Percentiles rank a stretch among this genome's conserved stretches.
Conservation (phyloP, 2,113 vertebrate genomes). For the Mellivora capensis region DNA sequence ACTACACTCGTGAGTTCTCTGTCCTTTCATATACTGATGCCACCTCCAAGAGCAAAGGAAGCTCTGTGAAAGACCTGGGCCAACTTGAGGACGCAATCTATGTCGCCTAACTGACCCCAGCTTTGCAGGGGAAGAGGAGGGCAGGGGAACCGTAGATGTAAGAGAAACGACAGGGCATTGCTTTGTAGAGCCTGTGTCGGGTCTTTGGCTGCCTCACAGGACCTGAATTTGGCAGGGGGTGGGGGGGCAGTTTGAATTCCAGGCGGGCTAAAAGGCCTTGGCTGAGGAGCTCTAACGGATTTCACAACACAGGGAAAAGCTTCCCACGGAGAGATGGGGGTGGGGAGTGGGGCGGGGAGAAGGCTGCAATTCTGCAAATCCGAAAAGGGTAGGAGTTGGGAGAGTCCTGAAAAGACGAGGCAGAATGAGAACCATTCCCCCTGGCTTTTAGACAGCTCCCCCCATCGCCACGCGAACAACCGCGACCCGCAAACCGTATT, state of each 20-base stretch:
- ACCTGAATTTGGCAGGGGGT: conserved; percentile 43
- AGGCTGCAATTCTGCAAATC: background rate
- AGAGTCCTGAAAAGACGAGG: background rate
- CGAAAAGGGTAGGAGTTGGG: background rate
- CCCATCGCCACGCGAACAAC: background rate
- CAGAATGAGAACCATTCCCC: background rate
- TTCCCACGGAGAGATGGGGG: background rate
- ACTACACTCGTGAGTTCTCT: background rate
- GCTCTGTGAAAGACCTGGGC: background rate
- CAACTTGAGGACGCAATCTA: background rate
- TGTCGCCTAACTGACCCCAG: background rate
- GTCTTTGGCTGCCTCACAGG: conserved; percentile 35
- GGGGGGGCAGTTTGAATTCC: conserved; percentile 54
- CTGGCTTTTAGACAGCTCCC: background rate
- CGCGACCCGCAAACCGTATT: rapidly evolving
- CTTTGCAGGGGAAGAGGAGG: background rate
- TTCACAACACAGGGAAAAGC: conserved; percentile 58
- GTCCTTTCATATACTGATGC: background rate
- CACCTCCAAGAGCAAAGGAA: background rate
- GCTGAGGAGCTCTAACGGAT: conserved; percentile 20
- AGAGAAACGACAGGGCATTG: background rate
- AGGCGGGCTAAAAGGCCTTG: conserved; percentile 67
- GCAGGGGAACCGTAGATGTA: background rate
- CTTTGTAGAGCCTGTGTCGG: background rate
- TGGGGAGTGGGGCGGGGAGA: background rate